Conservation (phyloP, 30 jellyfish, hydroid and myxozoan species). For the Aurelia coerulea region DNA sequence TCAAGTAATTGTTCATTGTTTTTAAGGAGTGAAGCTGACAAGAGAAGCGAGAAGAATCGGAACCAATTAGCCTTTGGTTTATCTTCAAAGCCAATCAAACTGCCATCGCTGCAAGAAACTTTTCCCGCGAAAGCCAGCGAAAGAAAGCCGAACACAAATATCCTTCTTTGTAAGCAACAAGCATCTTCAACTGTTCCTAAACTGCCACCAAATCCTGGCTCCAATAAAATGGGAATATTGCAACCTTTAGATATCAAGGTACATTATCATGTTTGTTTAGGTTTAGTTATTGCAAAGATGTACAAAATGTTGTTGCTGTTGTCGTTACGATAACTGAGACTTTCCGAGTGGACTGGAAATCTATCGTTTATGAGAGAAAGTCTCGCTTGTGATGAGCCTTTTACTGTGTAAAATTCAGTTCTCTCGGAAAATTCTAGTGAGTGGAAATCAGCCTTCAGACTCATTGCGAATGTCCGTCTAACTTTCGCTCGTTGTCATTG, state of each 20-base stretch:
- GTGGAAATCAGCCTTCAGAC: no score
- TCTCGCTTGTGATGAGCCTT: not conserved
- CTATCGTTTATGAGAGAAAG: no score
- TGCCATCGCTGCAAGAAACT: constrained; percentile 10
- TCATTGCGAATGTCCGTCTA: no score
- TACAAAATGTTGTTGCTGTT: no score
- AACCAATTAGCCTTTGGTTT: constrained; percentile 5
- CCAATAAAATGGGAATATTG: not conserved
- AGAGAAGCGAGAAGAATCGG: not conserved
- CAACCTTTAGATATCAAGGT: not conserved
- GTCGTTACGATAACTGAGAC: no score
- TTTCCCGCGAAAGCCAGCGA: not conserved
- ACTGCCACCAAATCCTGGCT: not conserved
- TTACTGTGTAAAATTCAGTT: no score
- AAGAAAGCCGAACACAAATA: not conserved
- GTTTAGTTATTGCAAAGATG: no score
- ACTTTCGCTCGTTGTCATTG: no score
- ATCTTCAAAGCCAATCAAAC: constrained; percentile 28
- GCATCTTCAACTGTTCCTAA: not conserved
- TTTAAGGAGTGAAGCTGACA: not conserved
- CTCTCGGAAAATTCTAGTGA: no score
- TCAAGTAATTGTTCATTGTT: not conserved
- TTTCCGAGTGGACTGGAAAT: no score
- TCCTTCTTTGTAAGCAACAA: not conserved
- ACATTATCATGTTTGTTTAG: no score